Conservation (phyloP, 2,113 vertebrate species). For the Sapayoa aenigma region DNA sequence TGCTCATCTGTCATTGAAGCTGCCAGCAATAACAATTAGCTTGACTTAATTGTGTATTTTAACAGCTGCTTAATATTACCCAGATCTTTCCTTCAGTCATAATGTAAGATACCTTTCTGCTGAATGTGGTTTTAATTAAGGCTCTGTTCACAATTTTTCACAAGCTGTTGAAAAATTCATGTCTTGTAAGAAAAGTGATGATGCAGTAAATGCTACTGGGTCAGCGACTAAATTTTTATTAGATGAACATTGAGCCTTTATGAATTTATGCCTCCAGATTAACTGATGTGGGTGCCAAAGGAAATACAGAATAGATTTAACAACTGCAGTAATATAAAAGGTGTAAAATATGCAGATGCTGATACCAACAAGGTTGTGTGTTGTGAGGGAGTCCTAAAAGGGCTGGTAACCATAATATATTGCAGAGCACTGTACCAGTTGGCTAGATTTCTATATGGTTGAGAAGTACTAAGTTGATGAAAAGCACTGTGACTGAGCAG, state of each 20-base stretch:
- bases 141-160: conserved; percentile 50
- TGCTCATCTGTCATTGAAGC: conserved; percentile 24
- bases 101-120: conserved; percentile 44
- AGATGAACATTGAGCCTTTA: neutral
- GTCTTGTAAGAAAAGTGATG: conserved; percentile 47
- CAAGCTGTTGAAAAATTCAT: conserved; percentile 57
- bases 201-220: conserved; percentile 43
- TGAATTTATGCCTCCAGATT: neutral
- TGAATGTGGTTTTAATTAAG: conserved; percentile 57
- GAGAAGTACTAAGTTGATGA: neutral
- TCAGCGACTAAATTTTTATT: conserved; percentile 14
- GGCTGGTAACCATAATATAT: neutral
- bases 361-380: neutral
- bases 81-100: conserved; percentile 17
- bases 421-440: neutral
- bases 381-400: neutral
- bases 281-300: neutral
- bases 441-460: neutral
- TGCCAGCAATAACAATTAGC: conserved; percentile 64
- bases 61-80: conserved; percentile 59
- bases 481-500: neutral
- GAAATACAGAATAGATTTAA: conserved; percentile 1
- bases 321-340: neutral
- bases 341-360: neutral
- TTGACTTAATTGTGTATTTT: conserved; percentile 60